Evolutionary conservation across 2,888 invertebrate species (phyloP).

Genomic region (Papilio protenor): DNA sequence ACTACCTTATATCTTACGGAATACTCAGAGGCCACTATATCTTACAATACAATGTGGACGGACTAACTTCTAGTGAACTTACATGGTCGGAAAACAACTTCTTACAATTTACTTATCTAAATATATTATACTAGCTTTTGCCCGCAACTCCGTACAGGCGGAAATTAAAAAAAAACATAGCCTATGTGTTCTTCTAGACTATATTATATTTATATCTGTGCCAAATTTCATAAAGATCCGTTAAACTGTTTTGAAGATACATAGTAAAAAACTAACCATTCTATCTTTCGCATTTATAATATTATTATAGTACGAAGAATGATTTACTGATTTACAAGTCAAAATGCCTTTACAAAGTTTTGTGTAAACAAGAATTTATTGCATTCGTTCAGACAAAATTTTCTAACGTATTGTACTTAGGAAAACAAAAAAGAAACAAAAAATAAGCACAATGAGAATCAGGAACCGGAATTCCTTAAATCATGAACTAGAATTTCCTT

Average conservation of each 20-base stretch:
- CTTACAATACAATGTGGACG: constrained; percentile 34
- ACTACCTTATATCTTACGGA: constrained; percentile 31
- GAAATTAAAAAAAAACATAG: too few species aligned
- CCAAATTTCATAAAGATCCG: too few species aligned
- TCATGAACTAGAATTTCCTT: constrained; percentile 1
- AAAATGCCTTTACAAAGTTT: neutral
- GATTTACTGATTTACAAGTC: too few species aligned
- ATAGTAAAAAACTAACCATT: too few species aligned
- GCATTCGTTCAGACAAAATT: neutral
- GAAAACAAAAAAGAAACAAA: neutral
- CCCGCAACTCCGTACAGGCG: neutral
- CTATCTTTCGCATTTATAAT: too few species aligned
- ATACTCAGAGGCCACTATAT: constrained; percentile 25
- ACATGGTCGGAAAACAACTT: constrained; percentile 34
- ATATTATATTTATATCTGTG: too few species aligned
- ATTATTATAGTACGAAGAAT: too few species aligned
- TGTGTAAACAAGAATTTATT: constrained; percentile 17
- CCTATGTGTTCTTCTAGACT: too few species aligned
- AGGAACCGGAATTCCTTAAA: neutral
- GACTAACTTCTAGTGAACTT: constrained; percentile 37
- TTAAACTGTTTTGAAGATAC: too few species aligned
- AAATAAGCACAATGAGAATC: neutral
- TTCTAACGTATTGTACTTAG: neutral
- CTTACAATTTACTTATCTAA: constrained; percentile 38
- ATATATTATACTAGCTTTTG: constrained; percentile 29